Conservation (phyloP, 2,888 invertebrate species). For the Chymomyza amoena region DNA sequence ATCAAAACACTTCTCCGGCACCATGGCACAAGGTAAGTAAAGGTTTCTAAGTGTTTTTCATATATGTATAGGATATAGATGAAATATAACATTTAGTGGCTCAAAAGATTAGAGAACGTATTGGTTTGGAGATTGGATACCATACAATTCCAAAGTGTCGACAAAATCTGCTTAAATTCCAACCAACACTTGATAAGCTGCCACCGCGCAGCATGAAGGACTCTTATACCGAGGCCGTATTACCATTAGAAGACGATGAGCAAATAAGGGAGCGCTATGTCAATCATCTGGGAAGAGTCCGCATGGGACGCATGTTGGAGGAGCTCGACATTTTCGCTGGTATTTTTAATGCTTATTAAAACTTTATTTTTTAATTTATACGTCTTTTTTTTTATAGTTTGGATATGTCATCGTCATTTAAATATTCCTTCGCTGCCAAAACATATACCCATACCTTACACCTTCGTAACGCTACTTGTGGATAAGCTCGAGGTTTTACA, state of each 20-base stretch:
- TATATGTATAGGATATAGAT: too few relatives aligned
- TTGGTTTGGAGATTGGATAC: conserved; percentile 76
- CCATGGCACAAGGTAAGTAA: conserved; percentile 48
- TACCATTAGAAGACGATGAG: conserved; percentile 82
- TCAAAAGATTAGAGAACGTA: conserved; percentile 56
- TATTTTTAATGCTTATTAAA: conserved; percentile 60
- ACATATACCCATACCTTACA: conserved; percentile 81
- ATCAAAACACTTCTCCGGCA: conserved; percentile 44
- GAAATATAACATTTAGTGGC: conserved; percentile 41
- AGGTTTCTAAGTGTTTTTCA: background rate
- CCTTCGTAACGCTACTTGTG: conserved; percentile 86
- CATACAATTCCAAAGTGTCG: conserved; percentile 79
- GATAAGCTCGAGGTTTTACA: conserved; percentile 82
- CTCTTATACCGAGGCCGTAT: conserved; percentile 83
- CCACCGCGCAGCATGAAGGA: conserved; percentile 83
- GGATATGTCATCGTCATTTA: conserved; percentile 84
- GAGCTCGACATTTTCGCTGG: conserved; percentile 89
- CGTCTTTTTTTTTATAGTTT: conserved; percentile 80
- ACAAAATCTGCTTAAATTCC: conserved; percentile 79
- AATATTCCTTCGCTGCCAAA: conserved; percentile 81
- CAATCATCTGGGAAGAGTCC: conserved; percentile 81
- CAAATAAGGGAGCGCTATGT: conserved; percentile 83
- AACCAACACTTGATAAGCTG: conserved; percentile 81
- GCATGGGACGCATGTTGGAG: conserved; percentile 86
- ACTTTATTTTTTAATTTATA: conserved; percentile 41